Evolutionary conservation across 1,140 invertebrate genomes (phyloP), one percentile per base, ranked within the genome.

Genomic region (Micrasema minimum): DNA sequence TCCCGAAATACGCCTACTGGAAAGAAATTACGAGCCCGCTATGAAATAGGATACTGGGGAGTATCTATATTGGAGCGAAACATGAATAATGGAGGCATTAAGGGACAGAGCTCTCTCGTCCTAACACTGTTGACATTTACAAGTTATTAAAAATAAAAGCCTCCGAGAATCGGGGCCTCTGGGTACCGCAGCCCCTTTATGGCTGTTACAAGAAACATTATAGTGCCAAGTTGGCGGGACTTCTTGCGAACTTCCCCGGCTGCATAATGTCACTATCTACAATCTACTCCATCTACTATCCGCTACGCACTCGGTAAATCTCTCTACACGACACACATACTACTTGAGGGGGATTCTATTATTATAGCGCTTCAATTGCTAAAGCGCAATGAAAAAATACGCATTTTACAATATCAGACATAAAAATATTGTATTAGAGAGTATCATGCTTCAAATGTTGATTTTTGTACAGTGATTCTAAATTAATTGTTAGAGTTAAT

Each of bases 1-100:
- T 73, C 20, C 46, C 41, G 69, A 73, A 69, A 72, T 73, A 73
- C 62, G 72, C 43, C 43, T 46, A 46, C 59, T 64, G 41, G 59
- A 46, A 64, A 64, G 59, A 64, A 64, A 64, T 64, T 64, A 46
- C 43, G 59, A 59, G 37, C 35, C 38, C 55, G 55, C n/a, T 38
- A 20, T 59, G 55, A 38, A 59, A 41, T 38, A 22, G 55, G 2
- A 23, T 31, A 4, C 26, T 11, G 35, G 37, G 55, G 37, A 38
- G 55, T 38, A 38, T 41, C 55, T 59, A 59, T 59, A 59, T 59
- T 59, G 55, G 55, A 59, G 37, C 18, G 38, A 41, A 59, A 59
- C 55, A 59, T 59, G 55, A 59, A 59, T 59, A 59, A 59, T 59
- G 55, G 55, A 59, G 35, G 55, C 55, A 59, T 59, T 59, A 59